Evolutionary conservation across 2,113 vertebrate species (phyloP).

Genomic region (Galeopterus variegatus): DNA sequence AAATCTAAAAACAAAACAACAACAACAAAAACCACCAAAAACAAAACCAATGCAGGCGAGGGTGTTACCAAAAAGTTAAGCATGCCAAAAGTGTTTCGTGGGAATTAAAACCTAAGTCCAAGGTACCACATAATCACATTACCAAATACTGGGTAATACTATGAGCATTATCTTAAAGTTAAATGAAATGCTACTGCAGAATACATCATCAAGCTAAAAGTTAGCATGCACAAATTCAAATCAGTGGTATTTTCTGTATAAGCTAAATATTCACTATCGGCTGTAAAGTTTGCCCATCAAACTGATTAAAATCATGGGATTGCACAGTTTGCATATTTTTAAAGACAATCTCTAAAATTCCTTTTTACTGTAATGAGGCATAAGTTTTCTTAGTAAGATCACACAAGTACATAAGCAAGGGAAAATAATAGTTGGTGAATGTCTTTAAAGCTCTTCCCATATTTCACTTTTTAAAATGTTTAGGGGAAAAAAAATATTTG

Average conservation of each 20-base stretch:
- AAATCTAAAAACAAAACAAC: conserved; percentile 85
- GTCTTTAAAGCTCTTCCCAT: conserved; percentile 85
- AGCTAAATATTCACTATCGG: conserved; percentile 83
- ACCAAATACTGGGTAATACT: conserved; percentile 89
- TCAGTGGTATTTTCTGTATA: conserved; percentile 87
- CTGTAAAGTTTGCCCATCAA: conserved; percentile 82
- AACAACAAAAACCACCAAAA: conserved; percentile 78
- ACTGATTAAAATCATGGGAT: conserved; percentile 78
- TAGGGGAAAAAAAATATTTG: conserved; percentile 81
- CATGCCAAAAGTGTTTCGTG: conserved; percentile 92
- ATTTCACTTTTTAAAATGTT: conserved; percentile 84
- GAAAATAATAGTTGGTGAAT: conserved; percentile 78
- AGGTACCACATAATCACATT: conserved; percentile 91
- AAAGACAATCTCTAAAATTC: conserved; percentile 79
- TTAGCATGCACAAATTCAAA: conserved; percentile 88
- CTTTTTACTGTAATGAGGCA: conserved; percentile 81
- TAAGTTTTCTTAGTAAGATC: conserved; percentile 79
- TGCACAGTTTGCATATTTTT: conserved; percentile 79
- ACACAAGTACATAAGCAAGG: conserved; percentile 77
- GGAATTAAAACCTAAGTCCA: conserved; percentile 91
- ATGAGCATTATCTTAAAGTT: conserved; percentile 88
- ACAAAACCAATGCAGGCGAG: conserved; percentile 88
- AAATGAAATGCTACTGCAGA: conserved; percentile 90
- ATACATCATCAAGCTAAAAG: conserved; percentile 90
- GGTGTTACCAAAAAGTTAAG: conserved; percentile 89